Conservation (phyloP, 2,113 vertebrate genomes). For the Rhabdomys dilectus region DNA sequence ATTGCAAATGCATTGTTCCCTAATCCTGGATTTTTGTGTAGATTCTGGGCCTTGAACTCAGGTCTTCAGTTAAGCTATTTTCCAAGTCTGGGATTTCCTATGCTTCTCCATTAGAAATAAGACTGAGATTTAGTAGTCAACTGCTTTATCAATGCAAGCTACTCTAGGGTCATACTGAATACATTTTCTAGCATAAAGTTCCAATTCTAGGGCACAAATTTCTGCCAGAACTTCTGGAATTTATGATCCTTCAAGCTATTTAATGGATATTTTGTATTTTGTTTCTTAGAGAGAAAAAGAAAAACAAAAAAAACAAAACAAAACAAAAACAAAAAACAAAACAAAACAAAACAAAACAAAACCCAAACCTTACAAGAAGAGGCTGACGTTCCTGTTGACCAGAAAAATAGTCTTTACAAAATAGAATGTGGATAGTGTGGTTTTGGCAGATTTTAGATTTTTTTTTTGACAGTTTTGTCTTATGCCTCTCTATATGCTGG, state of each 20-base stretch:
- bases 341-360: too few relatives aligned
- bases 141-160: not conserved
- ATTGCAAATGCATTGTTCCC: not conserved
- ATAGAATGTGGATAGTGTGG: not conserved
- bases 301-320: too few relatives aligned
- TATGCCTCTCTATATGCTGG: not conserved
- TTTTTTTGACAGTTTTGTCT: not conserved
- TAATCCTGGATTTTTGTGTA: not conserved
- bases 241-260: constrained; percentile 1
- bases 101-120: not conserved
- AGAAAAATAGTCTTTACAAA: not conserved
- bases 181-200: not conserved
- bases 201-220: not conserved
- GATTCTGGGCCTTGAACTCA: not conserved
- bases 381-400: not conserved
- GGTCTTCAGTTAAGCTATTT: not conserved
- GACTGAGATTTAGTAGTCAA: not conserved
- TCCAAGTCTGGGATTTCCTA: not conserved
- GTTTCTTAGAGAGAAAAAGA: not conserved
- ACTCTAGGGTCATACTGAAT: not conserved
- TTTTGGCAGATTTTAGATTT: not conserved
- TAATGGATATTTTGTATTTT: constrained; percentile 25
- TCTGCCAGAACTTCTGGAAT: constrained; percentile 33
- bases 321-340: too few relatives aligned
- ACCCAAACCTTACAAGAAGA: not conserved